Evolutionary conservation across 64 coral and sea anemone genomes (phyloP).

Genomic region (Stichodactyla mertensii): DNA sequence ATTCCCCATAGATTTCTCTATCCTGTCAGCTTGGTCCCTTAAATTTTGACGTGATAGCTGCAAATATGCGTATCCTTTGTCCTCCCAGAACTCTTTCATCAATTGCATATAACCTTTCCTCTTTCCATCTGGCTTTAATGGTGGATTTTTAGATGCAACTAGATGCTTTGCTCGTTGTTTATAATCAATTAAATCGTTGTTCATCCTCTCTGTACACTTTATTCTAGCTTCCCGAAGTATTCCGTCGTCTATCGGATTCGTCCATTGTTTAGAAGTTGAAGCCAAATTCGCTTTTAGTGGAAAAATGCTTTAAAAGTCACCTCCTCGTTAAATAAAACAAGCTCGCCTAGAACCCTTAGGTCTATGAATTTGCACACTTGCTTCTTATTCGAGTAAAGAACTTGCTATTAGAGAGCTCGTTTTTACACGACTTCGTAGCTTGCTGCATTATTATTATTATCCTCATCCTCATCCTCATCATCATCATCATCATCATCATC

Average conservation of each 20-base stretch:
- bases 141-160: background rate
- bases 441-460: too few relatives aligned
- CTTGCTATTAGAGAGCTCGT: background rate
- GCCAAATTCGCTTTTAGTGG: background rate
- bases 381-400: background rate
- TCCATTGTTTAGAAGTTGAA: background rate
- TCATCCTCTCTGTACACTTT: background rate
- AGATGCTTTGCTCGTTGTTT: background rate
- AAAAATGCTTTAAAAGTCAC: slow-evolving; percentile 2
- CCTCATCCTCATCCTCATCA: too few relatives aligned
- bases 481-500: too few relatives aligned
- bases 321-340: background rate
- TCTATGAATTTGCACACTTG: background rate
- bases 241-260: background rate
- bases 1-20: background rate
- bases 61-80: background rate
- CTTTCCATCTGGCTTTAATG: background rate
- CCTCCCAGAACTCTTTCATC: background rate
- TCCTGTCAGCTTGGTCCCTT: too few relatives aligned
- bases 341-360: background rate
- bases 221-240: background rate
- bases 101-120: slow-evolving; percentile 1
- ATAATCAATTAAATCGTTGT: background rate
- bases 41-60: background rate
- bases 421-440: background rate